Evolutionary conservation across 2,797 vertebrate genomes (phyloP), one percentile per base, ranked within the genome.

Genomic region (Brachyalestes nurse): DNA sequence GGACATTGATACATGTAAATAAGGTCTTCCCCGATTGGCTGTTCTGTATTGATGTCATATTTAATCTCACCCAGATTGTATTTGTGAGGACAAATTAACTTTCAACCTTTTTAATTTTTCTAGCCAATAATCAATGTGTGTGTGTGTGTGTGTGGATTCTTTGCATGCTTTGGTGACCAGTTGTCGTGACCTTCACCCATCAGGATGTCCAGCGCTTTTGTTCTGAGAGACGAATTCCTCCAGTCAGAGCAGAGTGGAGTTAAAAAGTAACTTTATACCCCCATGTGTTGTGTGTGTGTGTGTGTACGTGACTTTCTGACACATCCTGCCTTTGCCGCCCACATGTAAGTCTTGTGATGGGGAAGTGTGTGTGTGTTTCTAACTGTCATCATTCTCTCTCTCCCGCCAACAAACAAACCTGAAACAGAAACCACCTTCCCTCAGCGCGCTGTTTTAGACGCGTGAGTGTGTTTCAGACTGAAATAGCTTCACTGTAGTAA

Each of bases 291-390:
- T 81, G 85, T 74, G 5, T 47, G 58, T 47, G 49, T 75, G 49
- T 83, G 40, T 19, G 16, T 19, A 5, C 53, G 40, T 64, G 71
- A 47, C 45, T 71, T 6, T 34, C 17, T 40, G 16, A 21, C 2
- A 49, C 38, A 67, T 75, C 8, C 17, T 78, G 72, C 80, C 71
- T 81, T 75, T 64, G 82, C 80, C 82, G 34, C 76, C 34, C 87
- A 90, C 70, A 34, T n/a, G 19, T 6, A 0, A n/a, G 4, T 75
- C 80, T 80, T 80, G 87, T 91, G 88, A 90, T 62, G 17, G 67
- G 74, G 62, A 80, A 81, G 40, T 28, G 8, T 14, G 23, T 17
- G 58, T 70, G 19, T 38, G 25, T 78, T 45, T 69, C 23, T 25
- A 19, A 13, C 25, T 61, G 55, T 28, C 23, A 21, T 28, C 21